Base-by-base conservation (phyloP, 2,888 invertebrate species). In the Caenorhabditis panamensis region DNA sequence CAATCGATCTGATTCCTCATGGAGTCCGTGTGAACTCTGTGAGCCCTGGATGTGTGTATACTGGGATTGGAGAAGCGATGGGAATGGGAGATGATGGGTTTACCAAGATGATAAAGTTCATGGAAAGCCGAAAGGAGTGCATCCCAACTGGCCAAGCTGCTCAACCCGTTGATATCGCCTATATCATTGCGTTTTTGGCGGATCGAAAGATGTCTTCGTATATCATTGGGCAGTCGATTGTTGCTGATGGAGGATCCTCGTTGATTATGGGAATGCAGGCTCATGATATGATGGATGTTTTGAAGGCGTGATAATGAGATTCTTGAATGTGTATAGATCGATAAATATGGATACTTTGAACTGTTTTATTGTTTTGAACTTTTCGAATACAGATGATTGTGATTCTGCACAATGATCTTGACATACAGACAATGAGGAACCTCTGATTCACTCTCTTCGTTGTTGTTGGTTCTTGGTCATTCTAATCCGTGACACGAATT, bases 211-310 rank as follows among this genome's bases (percentile, higher is more conserved):
- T 66, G 0, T 71, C 78, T 16, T 71, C 66, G 8, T 71, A 66
- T 54, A 83, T 83, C 22, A 71, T 79, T 28, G 79, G 79, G 6
- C 79, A 79, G 36, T 54, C 67, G 8, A 72, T 79, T 49, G 66
- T 72, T 9, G 79, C 79, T 11, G 79, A 79, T 56, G 79, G 79
- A n/a, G 79, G 79, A 36, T 41, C 72, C 13, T 41, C 72, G 8
- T 28, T 79, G 44, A 20, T 79, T 3, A 66, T 66, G 59, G 72
- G 66, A 72, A 64, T 64, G 53, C 41, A 62, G 0, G 58, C 68
- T 11, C 63, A 68, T 36, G 53, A 77, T n/a, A 56, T 68, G 47
- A 56, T 18, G 18, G 68, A 76, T 28, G 68, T 76, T 8, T 31
- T 71, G 47, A 41, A 37, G 5, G 28, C 49, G 1, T 51, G 18